Evolutionary conservation across 2,797 vertebrate species (phyloP).

Genomic region (Ctenosaura bakeri): DNA sequence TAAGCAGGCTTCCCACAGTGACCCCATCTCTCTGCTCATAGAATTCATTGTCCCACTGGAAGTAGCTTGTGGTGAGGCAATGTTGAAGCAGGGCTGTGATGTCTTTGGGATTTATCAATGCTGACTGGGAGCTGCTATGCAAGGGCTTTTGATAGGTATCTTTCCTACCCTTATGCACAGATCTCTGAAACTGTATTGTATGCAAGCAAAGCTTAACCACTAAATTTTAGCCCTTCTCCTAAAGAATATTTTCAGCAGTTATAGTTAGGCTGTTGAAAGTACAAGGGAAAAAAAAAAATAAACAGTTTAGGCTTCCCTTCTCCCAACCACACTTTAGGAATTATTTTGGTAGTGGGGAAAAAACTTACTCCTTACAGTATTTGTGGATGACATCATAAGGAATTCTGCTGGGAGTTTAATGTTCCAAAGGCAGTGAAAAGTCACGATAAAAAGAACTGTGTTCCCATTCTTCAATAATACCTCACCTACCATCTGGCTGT

Average conservation of each 20-base stretch:
- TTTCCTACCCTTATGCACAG: neutral
- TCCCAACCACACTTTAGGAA: neutral
- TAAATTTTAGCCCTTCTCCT: neutral
- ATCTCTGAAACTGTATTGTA: neutral
- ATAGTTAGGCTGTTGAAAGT: neutral
- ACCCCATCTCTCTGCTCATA: no score
- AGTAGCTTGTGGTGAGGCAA: no score
- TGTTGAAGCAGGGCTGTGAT: no score
- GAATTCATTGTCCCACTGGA: no score
- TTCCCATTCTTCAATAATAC: neutral
- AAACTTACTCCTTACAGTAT: neutral
- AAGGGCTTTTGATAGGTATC: neutral
- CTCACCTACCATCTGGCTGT: neutral
- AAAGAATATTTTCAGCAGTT: neutral
- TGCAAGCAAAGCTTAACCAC: neutral
- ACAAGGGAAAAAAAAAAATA: neutral
- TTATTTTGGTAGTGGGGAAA: neutral
- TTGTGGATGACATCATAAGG: neutral
- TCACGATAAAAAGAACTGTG: neutral
- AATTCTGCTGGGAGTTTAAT: constrained; percentile 8
- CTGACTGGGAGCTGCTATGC: neutral
- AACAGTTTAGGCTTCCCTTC: neutral
- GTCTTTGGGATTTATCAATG: neutral
- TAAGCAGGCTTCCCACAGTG: no score
- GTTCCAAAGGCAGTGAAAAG: neutral